Evolutionary conservation across 2,888 invertebrate species (phyloP), one percentile per base, ranked within the genome.

Genomic region (Dichetophora obliterata): DNA sequence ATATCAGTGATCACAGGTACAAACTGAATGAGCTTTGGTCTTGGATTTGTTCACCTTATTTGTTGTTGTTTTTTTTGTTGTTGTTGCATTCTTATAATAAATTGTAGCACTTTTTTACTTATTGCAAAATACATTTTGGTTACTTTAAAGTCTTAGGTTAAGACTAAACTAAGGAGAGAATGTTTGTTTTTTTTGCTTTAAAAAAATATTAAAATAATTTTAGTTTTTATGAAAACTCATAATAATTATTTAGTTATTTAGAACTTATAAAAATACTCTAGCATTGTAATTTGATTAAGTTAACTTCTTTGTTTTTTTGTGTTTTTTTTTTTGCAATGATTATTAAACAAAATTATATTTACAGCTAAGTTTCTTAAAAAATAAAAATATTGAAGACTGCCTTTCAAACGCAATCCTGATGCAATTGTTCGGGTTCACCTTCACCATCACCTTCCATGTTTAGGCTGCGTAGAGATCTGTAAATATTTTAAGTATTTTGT

Each of bases 391-490:
- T 50, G 24, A 61, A 52, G 19, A 14, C n/a, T 22, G 31, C 27
- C 59, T 16, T 61, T 4, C 34, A 74, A 74, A 59, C 50, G 24
- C 61, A 86, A 74, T 83, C 83, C 76, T 84, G 82, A 80, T 86
- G 84, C 68, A 81, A 84, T 75, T 85, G 83, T 75, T 86, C 84
- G 19, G 83, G 82, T 81, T 84, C 80, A 27, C 71, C 76, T 81
- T 84, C 80, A 27, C 71, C 76, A 54, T 79, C 86, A 79, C 84
- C 87, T 52, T 86, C 87, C 82, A 86, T 87, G 75, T 89, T 88
- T 75, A 89, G 85, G 83, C 89, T 89, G 80, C 89, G 86, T 78
- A 89, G 83, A 71, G 89, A 89, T 86, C 89, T 89, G 80, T 75
- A 80, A 81, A 48, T 27, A 19, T 22, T 66, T 43, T 19, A 34